Percentiles rank a stretch among this genome's conserved stretches.
These are phyloP conservation scores for Germaria angustata DNA, from an alignment of 2,888 invertebrate genomes.

Conservation along the genomic window DNA sequence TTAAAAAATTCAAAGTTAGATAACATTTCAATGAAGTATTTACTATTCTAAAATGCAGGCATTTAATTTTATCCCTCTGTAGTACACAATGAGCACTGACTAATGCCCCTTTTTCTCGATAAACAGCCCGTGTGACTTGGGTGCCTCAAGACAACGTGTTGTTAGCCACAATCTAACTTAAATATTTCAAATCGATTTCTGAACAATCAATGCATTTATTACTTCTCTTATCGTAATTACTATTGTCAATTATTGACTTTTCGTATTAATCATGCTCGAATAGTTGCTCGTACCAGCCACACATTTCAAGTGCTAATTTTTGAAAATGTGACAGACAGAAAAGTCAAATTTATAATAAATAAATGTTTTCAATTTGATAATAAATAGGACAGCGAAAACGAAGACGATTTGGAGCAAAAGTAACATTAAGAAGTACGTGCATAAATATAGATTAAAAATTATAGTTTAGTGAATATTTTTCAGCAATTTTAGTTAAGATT, in stretches of 20 bases:
- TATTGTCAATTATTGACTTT: conserved; percentile 1
- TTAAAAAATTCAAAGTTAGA: too few species aligned
- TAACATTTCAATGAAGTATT: too few species aligned
- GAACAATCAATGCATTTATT: neutral
- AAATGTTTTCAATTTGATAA: neutral
- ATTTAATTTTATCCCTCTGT: neutral
- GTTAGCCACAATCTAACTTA: neutral
- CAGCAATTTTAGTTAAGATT: too few species aligned
- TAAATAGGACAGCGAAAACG: neutral
- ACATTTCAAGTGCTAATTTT: neutral
- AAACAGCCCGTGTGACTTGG: neutral
- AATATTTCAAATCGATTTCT: neutral
- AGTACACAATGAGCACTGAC: neutral
- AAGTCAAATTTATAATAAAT: neutral
- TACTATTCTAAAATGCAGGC: too few species aligned
- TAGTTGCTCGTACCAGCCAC: neutral
- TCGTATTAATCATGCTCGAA: neutral
- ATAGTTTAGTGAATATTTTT: too few species aligned
- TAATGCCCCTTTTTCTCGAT: neutral
- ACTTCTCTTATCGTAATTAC: neutral
- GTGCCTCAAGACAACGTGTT: neutral
- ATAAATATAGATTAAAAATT: too few species aligned
- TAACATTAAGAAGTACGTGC: neutral
- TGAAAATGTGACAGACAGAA: neutral
- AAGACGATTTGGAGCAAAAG: neutral